These are phyloP conservation scores for Bombus breviceps DNA, from an alignment of 1,140 invertebrate genomes.

Conservation along the genomic window DNA sequence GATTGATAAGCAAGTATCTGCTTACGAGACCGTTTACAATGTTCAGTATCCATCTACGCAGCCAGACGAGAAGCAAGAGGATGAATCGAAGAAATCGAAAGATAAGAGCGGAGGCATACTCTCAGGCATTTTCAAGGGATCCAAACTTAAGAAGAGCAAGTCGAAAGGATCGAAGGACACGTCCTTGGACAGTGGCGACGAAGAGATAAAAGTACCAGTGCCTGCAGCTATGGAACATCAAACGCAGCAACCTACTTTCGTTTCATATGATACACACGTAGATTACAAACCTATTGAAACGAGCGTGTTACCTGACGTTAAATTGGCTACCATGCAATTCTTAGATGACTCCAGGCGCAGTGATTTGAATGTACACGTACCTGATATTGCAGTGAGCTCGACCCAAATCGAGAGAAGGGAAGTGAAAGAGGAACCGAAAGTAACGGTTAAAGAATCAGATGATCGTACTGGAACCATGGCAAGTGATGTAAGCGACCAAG, in stretches of 20 bases:
- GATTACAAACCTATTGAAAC: slow-evolving; percentile 22
- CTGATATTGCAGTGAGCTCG: neutral
- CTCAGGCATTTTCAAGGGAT: slow-evolving; percentile 78
- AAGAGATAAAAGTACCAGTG: slow-evolving; percentile 62
- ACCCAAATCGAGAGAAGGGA: neutral
- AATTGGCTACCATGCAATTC: slow-evolving; percentile 57
- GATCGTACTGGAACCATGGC: neutral
- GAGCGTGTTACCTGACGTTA: slow-evolving; percentile 27
- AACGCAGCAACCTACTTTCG: neutral
- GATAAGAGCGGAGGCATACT: slow-evolving; percentile 77
- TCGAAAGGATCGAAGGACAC: slow-evolving; percentile 76
- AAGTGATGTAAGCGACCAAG: slow-evolving; percentile 31
- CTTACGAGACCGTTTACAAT: slow-evolving; percentile 74
- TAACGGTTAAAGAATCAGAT: neutral
- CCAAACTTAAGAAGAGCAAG: slow-evolving; percentile 75
- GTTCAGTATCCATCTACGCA: slow-evolving; percentile 61
- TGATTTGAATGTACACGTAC: slow-evolving; percentile 36
- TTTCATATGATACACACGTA: neutral
- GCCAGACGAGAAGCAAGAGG: slow-evolving; percentile 69
- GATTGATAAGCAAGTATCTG: slow-evolving; percentile 41
- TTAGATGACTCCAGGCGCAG: slow-evolving; percentile 65
- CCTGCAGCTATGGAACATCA: neutral
- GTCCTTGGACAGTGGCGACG: slow-evolving; percentile 74
- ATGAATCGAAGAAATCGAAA: slow-evolving; percentile 76
- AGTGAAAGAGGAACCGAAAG: neutral